Base-by-base conservation (phyloP, 2,888 invertebrate genomes). In the Ormyrus rosae region DNA sequence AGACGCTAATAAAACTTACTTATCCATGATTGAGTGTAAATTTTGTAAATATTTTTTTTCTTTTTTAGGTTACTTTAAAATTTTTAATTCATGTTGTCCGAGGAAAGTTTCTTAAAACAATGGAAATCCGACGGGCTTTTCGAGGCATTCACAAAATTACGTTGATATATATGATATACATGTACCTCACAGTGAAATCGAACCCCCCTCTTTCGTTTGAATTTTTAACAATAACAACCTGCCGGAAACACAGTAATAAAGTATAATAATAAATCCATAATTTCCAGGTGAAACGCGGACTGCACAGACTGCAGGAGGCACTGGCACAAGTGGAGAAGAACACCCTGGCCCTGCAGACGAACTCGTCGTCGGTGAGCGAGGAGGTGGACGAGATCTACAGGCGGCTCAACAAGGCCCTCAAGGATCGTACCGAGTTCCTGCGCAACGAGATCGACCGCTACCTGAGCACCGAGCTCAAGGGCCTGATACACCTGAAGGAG, bases 381-480 rank as follows among this genome's bases (percentile, higher is more conserved):
- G 99, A 99, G 92, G 96, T 99, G 65, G 97, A 98, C 85, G 98
- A 98, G 92, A 96, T 97, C 85, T 95, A 96, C 90, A 93, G 96
- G 88, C 94, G 97, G 86, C 93, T 98, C 84, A 94, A 95, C 82
- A 97, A 97, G 91, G 97, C 97, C 64, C 92, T 97, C 51, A 97
- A 97, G 92, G 97, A 97, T 92, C 94, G 97, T 86, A 96, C 97
- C 19, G 97, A 97, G 88, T 94, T 95, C 90, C 92, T 97, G 84
- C 94, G 96, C 88, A 94, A 94, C 86, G 98, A 99, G 93, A 94
- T 99, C 83, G 98, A 99, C 90, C 95, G 96, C 85, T 99, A 98
- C 91, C 92, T 97, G 87, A 94, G 95, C 76, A 96, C 95, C 53
- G 99, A 99, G 92, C 92, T 96, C 87, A 94, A 97, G 86, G 95